A percentile compares a stretch with the other conserved stretches of the same genome.
Evolutionary conservation across 2,113 vertebrate genomes (phyloP).

Genomic region (Prunella himalayana): DNA sequence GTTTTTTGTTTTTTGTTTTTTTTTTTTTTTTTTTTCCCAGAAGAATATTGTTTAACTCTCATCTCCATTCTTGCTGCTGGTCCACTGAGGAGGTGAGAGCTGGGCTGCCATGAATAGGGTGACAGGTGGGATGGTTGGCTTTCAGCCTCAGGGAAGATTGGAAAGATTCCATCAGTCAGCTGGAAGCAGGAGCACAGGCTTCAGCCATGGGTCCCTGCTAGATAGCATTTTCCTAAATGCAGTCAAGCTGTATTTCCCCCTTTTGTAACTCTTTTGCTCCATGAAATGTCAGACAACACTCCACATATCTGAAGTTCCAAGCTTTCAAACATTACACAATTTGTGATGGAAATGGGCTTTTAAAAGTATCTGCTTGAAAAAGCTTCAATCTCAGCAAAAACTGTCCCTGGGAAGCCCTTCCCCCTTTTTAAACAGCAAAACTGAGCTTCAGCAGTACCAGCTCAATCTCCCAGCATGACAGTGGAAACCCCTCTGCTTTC

Average conservation of each 20-base stretch:
- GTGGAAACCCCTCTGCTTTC: neutral
- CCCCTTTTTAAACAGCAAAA: constrained; percentile 7
- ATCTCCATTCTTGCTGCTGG: neutral
- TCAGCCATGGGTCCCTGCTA: rapidly evolving
- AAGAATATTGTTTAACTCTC: neutral
- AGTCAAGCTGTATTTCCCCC: neutral
- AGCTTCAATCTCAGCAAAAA: neutral
- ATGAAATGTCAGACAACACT: neutral
- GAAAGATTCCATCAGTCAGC: neutral
- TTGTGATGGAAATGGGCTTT: neutral
- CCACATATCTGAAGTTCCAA: neutral
- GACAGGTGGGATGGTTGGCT: neutral
- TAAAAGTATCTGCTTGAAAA: neutral
- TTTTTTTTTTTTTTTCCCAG: too few relatives aligned
- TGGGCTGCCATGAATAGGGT: neutral
- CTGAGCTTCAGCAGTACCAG: neutral
- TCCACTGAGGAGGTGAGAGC: neutral
- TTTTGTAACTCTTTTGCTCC: neutral
- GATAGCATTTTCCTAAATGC: neutral
- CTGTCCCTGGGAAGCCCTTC: neutral
- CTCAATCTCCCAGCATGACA: neutral
- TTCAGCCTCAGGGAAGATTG: neutral
- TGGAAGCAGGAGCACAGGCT: neutral
- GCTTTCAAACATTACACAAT: neutral
- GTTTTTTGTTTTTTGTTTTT: neutral